Percentiles rank a stretch among this genome's conserved stretches.
Evolutionary conservation across 2,888 invertebrate species (phyloP).

Genomic region (Eristalis intricaria): DNA sequence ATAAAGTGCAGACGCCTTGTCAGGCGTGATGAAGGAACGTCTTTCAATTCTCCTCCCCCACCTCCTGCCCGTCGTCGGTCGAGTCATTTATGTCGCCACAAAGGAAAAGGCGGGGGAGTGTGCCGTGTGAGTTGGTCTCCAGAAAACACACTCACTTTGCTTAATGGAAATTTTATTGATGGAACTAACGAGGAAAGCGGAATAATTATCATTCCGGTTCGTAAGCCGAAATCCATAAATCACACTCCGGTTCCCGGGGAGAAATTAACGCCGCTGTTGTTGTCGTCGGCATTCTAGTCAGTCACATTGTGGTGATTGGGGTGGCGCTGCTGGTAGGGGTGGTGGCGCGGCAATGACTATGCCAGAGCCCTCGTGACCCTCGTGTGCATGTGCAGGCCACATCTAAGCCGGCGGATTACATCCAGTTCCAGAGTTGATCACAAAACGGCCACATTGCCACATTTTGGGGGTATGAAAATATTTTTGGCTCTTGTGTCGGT

Average conservation of each 20-base stretch:
- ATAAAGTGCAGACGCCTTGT: slow-evolving; percentile 6
- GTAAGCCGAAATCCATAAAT: slow-evolving; percentile 68
- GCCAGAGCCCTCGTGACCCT: slow-evolving; percentile 53
- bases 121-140: background rate
- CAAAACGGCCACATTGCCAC: slow-evolving; percentile 49
- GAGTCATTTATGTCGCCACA: slow-evolving; percentile 44
- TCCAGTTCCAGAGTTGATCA: slow-evolving; percentile 59
- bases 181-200: slow-evolving; percentile 56
- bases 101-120: background rate
- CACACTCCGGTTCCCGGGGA: slow-evolving; percentile 70
- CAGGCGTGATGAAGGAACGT: background rate
- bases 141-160: slow-evolving; percentile 52
- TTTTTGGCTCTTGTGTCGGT: slow-evolving; percentile 53
- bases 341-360: slow-evolving; percentile 5
- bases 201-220: slow-evolving; percentile 66
- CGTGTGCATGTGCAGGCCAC: slow-evolving; percentile 60
- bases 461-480: slow-evolving; percentile 61
- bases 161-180: slow-evolving; percentile 72
- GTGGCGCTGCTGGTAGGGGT: slow-evolving; percentile 12
- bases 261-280: slow-evolving; percentile 65
- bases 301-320: background rate
- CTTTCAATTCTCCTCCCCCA: background rate
- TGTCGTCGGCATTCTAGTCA: slow-evolving; percentile 13
- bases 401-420: slow-evolving; percentile 66
- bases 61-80: background rate